These are phyloP conservation scores for Pristionchus mayeri DNA, from an alignment of 2,888 invertebrate species.

Conservation along the genomic window DNA sequence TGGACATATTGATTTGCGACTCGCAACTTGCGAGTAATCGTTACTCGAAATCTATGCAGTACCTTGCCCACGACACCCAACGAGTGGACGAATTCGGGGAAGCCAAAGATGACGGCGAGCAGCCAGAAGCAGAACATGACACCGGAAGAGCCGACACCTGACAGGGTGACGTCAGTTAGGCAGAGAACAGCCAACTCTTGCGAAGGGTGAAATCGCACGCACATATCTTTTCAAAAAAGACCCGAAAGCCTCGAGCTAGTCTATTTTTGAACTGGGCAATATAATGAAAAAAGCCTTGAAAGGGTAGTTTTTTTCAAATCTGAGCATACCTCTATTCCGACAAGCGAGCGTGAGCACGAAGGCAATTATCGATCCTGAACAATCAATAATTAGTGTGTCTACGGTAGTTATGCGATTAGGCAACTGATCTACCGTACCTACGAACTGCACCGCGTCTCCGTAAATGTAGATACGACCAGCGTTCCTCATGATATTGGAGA, in stretches of 20 bases:
- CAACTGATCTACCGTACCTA: conserved; percentile 52
- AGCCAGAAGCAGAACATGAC: conserved; percentile 72
- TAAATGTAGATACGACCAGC: conserved; percentile 31
- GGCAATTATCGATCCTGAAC: conserved; percentile 61
- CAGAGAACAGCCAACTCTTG: background rate
- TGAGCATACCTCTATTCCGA: conserved; percentile 60
- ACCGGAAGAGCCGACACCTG: conserved; percentile 72
- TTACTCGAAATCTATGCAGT: too few species aligned
- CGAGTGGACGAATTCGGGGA: conserved; percentile 54
- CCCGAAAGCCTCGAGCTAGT: background rate
- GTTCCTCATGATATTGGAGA: conserved; percentile 51
- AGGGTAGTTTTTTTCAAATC: background rate
- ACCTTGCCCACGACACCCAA: background rate
- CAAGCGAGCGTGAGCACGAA: conserved; percentile 69
- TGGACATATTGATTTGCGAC: too few species aligned
- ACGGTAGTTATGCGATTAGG: background rate
- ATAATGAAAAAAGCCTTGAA: too few species aligned
- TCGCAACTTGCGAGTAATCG: too few species aligned
- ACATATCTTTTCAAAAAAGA: too few species aligned
- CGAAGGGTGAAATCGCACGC: background rate
- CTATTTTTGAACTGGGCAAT: too few species aligned
- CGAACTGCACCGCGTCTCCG: conserved; percentile 61
- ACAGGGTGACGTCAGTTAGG: background rate
- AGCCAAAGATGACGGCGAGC: conserved; percentile 58
- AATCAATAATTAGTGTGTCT: background rate